These are phyloP conservation scores for Danio albolineatus DNA, from an alignment of 2,797 vertebrate genomes.

Conservation along the genomic window DNA sequence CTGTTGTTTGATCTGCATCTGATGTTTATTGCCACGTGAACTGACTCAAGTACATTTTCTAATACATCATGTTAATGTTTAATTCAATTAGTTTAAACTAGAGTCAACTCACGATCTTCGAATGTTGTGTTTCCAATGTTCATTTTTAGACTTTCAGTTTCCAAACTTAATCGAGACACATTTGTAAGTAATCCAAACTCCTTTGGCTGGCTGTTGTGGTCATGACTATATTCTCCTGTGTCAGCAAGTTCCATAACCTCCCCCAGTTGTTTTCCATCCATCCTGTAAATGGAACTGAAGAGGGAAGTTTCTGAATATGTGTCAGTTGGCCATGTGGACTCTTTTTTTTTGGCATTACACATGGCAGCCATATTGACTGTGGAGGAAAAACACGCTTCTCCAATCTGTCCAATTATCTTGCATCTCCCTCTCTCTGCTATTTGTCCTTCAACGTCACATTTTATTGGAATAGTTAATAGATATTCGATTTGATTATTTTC, in stretches of 20 bases:
- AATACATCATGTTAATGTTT: not conserved
- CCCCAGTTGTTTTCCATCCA: slow-evolving; percentile 60
- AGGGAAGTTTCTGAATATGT: slow-evolving; percentile 67
- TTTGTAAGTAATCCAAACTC: slow-evolving; percentile 28
- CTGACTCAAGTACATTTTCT: not conserved
- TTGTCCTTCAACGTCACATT: not conserved
- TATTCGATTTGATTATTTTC: not conserved
- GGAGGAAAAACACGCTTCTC: slow-evolving; percentile 52
- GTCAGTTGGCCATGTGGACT: slow-evolving; percentile 73
- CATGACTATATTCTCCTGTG: slow-evolving; percentile 49
- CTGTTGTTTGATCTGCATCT: not conserved
- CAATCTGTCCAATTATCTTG: slow-evolving; percentile 48
- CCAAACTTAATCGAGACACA: not conserved
- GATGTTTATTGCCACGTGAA: not conserved
- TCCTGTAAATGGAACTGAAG: slow-evolving; percentile 66
- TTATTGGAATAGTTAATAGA: not conserved
- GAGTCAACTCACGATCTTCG: not conserved
- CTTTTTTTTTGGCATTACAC: slow-evolving; percentile 60
- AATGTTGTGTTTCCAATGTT: slow-evolving; percentile 30
- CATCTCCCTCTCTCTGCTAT: not conserved
- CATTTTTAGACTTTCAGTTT: slow-evolving; percentile 20
- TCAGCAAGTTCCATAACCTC: slow-evolving; percentile 59
- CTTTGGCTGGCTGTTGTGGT: slow-evolving; percentile 29
- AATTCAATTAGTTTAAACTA: not conserved
- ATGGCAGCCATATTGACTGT: slow-evolving; percentile 52